Evolutionary conservation across 1,140 invertebrate genomes (phyloP), one percentile per base, ranked within the genome.

Genomic region (Saccostrea cuccullata): DNA sequence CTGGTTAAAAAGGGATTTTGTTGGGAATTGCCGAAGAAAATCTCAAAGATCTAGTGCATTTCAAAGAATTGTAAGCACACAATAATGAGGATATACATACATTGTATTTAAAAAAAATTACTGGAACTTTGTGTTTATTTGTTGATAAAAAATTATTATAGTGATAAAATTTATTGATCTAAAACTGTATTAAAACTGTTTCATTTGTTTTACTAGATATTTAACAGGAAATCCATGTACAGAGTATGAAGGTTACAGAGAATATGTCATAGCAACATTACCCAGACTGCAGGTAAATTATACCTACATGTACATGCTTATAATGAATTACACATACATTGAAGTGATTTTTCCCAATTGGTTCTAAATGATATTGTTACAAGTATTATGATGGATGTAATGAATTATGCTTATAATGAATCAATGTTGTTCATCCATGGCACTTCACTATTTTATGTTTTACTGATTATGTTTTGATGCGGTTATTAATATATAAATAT

Each of bases 161-260:
- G 30, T 36, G 30, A 36, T 36, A 36, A 36, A 36, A 36, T 36
- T 36, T 36, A 36, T 36, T 36, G 30, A 36, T 36, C 30, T 36
- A 36, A 47, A 47, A 47, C 5, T 47, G 47, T 47, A 47, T 36
- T 36, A 36, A 36, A 47, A 47, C 6, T 47, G 5, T 47, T 47
- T 9, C 47, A 15, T 20, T 23, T 85, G 85, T 86, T 87, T 82
- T 86, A 36, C 30, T 36, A 94, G 93, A 86, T 97, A 96, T 94
- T 93, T 97, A 20, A 96, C 95, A 56, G 96, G 96, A 30, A 97
- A 97, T 93, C 96, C 96, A 40, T 97, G 97, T 93, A 95, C 96
- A n/a, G 97, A 98, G 91, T 99, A 97, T 95, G 96, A 97, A 77
- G 97, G 97, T 15, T 99, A 99, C 94, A 96, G 98, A 90, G 96